phyloP scores from a whole-genome alignment of 1,140 invertebrate species.

The Megalonaias nervosa region DNA sequence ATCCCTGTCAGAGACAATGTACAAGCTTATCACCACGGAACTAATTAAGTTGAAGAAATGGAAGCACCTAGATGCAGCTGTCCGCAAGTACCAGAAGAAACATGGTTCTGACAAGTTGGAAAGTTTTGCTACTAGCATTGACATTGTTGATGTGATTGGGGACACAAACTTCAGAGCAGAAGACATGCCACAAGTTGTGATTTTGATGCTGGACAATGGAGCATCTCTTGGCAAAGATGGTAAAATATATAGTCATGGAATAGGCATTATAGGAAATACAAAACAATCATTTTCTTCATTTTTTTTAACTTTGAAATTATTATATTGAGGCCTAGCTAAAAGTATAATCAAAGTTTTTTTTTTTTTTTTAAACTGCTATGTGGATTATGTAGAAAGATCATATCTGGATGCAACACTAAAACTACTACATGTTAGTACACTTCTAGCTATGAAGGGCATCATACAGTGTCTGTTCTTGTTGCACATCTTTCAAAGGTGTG shows the following conservation, averaged over 20 bases:
- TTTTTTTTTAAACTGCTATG: background rate
- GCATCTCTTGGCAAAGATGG: constrained; percentile 21
- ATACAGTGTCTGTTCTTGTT: no score
- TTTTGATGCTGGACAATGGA: constrained; percentile 34
- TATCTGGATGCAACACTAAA: no score
- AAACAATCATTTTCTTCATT: background rate
- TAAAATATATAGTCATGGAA: background rate
- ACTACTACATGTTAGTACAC: no score
- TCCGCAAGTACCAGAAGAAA: constrained; percentile 38
- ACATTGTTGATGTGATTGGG: constrained; percentile 28
- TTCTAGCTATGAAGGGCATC: no score
- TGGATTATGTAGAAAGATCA: background rate
- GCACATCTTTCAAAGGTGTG: no score
- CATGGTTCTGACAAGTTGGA: constrained; percentile 24
- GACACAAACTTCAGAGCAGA: constrained; percentile 24
- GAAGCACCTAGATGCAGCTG: constrained; percentile 47
- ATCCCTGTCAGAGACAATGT: constrained; percentile 31
- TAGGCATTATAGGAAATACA: background rate
- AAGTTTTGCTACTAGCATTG: constrained; percentile 30
- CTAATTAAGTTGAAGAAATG: constrained; percentile 46
- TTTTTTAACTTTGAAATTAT: background rate
- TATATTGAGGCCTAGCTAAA: background rate
- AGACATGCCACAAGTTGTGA: constrained; percentile 37
- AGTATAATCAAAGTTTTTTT: background rate
- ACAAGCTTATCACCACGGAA: constrained; percentile 38